Conservation (phyloP, 2,113 vertebrate species). For the mouse (Mus musculus) region DNA sequence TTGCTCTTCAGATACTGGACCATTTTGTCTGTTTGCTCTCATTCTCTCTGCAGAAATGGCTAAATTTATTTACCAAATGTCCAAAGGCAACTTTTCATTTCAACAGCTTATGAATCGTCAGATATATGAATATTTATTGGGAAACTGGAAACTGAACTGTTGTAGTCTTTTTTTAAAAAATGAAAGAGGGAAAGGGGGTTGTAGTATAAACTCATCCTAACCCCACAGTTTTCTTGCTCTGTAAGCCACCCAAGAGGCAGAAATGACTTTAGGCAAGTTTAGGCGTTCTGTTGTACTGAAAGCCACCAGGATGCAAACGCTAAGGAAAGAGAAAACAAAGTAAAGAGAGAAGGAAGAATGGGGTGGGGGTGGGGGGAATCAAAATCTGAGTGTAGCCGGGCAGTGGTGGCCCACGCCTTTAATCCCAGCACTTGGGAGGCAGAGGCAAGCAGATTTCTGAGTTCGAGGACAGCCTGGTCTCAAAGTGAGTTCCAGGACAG, state of each 20-base stretch:
- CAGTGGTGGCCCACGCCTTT: too few species aligned
- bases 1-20: slow-evolving; percentile 69
- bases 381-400: not conserved
- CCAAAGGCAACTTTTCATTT: slow-evolving; percentile 69
- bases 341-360: not conserved
- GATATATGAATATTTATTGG: not conserved
- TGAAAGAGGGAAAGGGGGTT: not conserved
- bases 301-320: not conserved
- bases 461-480: too few species aligned
- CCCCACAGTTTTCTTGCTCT: slow-evolving; percentile 45
- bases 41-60: slow-evolving; percentile 69
- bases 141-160: slow-evolving; percentile 55
- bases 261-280: not conserved
- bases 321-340: not conserved
- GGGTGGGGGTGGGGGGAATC: too few species aligned
- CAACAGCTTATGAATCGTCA: slow-evolving; percentile 63
- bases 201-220: slow-evolving; percentile 26
- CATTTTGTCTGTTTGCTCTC: slow-evolving; percentile 12
- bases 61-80: slow-evolving; percentile 75
- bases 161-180: not conserved
- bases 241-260: not conserved
- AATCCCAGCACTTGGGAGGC: too few species aligned
- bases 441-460: too few species aligned
- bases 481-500: too few species aligned
- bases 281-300: slow-evolving; percentile 35